Base-by-base conservation (phyloP, 2,888 invertebrate species). In the Subacronicta megacephala region DNA sequence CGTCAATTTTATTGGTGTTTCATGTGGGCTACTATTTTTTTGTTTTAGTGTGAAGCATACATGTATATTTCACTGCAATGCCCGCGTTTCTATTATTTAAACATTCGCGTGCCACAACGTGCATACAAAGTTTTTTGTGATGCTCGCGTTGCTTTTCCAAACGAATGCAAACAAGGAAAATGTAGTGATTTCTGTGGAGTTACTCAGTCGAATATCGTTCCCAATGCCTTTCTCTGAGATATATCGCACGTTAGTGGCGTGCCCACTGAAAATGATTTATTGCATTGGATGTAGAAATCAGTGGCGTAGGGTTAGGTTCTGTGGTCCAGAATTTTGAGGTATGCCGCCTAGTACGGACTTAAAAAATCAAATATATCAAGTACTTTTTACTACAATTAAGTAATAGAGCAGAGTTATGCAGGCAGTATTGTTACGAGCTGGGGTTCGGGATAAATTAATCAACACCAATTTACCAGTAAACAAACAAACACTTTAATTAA, bases 241-340 rank as follows among this genome's bases (percentile, higher is more conserved):
- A 70, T 78, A 72, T 67, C 60, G 70, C 62, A 74, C 77, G 75
- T 75, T 77, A 78, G 65, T 64, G 35, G 67, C 29, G 35, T 15
- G 41, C 41, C 59, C 46, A 56, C 64, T 65, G 38, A 56, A 66
- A 67, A 73, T 77, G 72, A 78, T 80, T 74, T 72, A 80, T 77
- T 50, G 60, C 56, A 46, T 16, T 38, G 26, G 42, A 35, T 45
- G 18, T 5, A 40, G 63, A 53, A 36, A 46, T 31, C 36, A 41
- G 15, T 5, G 18, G 26, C 4, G 3, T 15, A 35, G 15, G 23
- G 44, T 23, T 1, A 13, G 23, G 2, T 26, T 26, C 26, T 26
- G 3, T 10, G 1, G 9, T 10, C 9, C 20, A 7, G 20, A 20
- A 6, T 1, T 20, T n/a, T n/a, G n/a, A n/a, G n/a, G n/a, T n/a